Evolutionary conservation across 2,113 vertebrate genomes (phyloP), one percentile per base, ranked within the genome.

Genomic region (Upupa epops): DNA sequence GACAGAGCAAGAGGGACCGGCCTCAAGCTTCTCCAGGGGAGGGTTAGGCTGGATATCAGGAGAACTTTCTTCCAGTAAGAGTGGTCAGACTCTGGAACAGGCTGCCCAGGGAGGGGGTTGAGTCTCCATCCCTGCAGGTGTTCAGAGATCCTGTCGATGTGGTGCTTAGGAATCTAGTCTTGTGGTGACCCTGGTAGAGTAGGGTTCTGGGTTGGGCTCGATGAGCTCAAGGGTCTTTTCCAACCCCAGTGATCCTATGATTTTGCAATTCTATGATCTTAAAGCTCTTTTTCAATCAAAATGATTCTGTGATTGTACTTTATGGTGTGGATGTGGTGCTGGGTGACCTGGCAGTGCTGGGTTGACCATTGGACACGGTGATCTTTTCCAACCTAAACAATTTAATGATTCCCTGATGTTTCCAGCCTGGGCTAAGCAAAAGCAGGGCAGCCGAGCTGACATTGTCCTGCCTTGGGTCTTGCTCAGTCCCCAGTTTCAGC

Each of bases 401-500:
- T n/a, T 56, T n/a, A 13, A 32, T 15, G 13, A 36, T 59, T 32
- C 64, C 25, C 8, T 16, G 42, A 32, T 17, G 31, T 17, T 77
- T 46, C 59, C 58, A 45, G 1, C 20, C 31, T 24, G 48, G 58
- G 22, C 5, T 55, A 3, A 24, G 32, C 48, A 5, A 3, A 40
- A 29, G 52, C 48, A 6, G 17, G 9, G n/a, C 10, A 10, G 51
- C 58, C 1, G 1, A 13, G 45, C 65, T 4, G 25, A 5, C 6
- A 0, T 51, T 3, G 72, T 5, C 31, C n/a, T 1, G 2, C 20
- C 40, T 1, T 4, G 80, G 28, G 10, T 31, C 60, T 40, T 3
- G 13, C 64, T 46, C 1, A 1, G 36, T 1, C 1, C 28, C 9
- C 7, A 2, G 11, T 65, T 54, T 31, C 58, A 78, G 29, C 32